phyloP scores from a whole-genome alignment of 2,888 invertebrate genomes.

The Papilio gigon region DNA sequence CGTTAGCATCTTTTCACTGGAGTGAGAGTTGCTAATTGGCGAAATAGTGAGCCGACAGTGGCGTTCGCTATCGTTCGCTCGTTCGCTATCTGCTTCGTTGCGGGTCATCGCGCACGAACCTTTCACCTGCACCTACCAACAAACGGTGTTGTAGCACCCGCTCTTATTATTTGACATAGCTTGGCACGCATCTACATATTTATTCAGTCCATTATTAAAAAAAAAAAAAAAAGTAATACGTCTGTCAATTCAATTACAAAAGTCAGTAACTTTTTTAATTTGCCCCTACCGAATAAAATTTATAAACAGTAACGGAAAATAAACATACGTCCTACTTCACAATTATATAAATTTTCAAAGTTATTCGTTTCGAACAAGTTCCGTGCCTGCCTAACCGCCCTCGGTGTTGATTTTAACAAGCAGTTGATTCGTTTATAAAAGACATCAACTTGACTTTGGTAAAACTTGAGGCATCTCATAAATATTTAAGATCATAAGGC shows the following conservation, averaged over 20 bases:
- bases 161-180: background rate
- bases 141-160: slow-evolving; percentile 37
- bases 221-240: no score
- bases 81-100: slow-evolving; percentile 49
- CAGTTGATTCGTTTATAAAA: slow-evolving; percentile 41
- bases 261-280: background rate
- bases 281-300: background rate
- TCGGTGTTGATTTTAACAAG: slow-evolving; percentile 40
- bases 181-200: slow-evolving; percentile 8
- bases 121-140: slow-evolving; percentile 67
- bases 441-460: slow-evolving; percentile 35
- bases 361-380: slow-evolving; percentile 31
- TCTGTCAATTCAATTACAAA: background rate
- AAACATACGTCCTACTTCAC: background rate
- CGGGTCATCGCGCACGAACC: slow-evolving; percentile 71
- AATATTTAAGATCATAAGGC: slow-evolving; percentile 38
- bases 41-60: slow-evolving; percentile 69
- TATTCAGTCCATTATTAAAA: background rate
- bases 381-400: slow-evolving; percentile 26
- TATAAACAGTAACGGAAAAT: background rate
- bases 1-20: slow-evolving; percentile 69
- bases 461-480: slow-evolving; percentile 37
- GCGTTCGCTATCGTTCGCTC: slow-evolving; percentile 55
- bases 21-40: slow-evolving; percentile 78
- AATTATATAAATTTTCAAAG: slow-evolving; percentile 35